Evolutionary conservation across 1,140 invertebrate species (phyloP), one percentile per base, ranked within the genome.

Genomic region (Bombus consobrinus): DNA sequence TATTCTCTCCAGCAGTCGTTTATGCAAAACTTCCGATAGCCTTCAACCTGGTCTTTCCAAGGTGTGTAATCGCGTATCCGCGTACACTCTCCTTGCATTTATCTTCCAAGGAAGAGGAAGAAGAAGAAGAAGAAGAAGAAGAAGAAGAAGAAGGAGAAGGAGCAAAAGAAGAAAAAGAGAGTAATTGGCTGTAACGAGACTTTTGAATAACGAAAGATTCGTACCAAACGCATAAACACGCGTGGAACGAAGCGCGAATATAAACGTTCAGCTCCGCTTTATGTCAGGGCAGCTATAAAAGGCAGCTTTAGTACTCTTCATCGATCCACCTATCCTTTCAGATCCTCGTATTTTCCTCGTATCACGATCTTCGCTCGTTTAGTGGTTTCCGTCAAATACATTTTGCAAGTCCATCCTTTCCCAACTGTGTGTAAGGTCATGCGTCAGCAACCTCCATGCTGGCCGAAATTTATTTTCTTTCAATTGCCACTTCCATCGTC

Each of bases 141-240:
- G 57, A 3, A 47, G 57, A 59, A 12, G 8, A 47, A 25, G 57
- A 64, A n/a, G 72, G 59, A 82, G 66, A 57, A 84, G 25, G 28
- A 4, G 28, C n/a, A 62, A 3, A n/a, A n/a, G 12, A 13, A 18
- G 15, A 8, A 34, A 32, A 9, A 9, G 6, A 66, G 87, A 87
- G 83, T 87, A 89, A 90, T 84, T 43, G 76, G 84, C 80, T 86
- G 85, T 87, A 90, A 90, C 86, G 85, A 90, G 83, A 57, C 71
- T 28, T 84, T 62, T 85, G 73, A 89, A 87, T 90, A 90, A 90
- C 75, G 85, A 89, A 90, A 84, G 81, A 74, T 89, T 79, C 81
- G 87, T 85, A 75, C 62, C 85, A 64, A 90, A 90, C 88, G 88
- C 88, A 85, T 90, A 90, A 90, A 87, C 88, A 89, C 88, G 59